Evolutionary conservation across 2,888 invertebrate species (phyloP), one percentile per base, ranked within the genome.

Genomic region (Luffia ferchaultella): DNA sequence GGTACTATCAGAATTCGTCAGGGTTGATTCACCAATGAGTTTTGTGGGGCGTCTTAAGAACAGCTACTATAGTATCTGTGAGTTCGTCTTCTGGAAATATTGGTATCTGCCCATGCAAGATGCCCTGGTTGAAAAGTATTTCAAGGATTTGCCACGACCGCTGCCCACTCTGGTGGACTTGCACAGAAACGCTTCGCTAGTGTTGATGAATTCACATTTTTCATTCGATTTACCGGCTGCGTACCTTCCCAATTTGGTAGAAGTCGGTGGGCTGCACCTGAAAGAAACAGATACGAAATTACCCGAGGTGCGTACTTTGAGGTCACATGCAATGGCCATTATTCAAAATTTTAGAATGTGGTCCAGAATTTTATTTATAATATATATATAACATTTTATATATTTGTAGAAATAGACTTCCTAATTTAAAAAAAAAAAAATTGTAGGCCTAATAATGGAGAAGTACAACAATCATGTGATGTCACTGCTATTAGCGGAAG

Each of bases 231-330:
- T 66, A 3, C 71, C 85, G 1, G 63, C 70, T 5, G 86, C 87
- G 0, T 70, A 80, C 18, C 69, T 85, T 1, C 88, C 88, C 0
- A 87, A 85, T 59, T 70, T 86, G 52, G 68, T 87, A 1, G 86
- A 87, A 59, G 75, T 88, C 47, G 88, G 87, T 16, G 88, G 88
- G 19, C 62, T 80, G 46, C 88, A 88, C 65, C 62, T 85, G 2
- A 68, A 67, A 16, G 63, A 67, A 42, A 73, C 65, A 54, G 64
- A 68, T 42, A 58, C 55, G 1, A 58, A 65, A 48, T 63, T 84
- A n/a, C 74, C 82, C 3, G 50, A 64, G 58, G 80, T 79, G 59
- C 59, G 62, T 60, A 19, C n/a, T n/a, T n/a, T n/a, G n/a, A n/a
- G n/a, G n/a, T n/a, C n/a, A n/a, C n/a, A n/a, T n/a, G n/a, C n/a